Evolutionary conservation across 2,888 invertebrate genomes (phyloP).

Genomic region (Melanchra persicariae): DNA sequence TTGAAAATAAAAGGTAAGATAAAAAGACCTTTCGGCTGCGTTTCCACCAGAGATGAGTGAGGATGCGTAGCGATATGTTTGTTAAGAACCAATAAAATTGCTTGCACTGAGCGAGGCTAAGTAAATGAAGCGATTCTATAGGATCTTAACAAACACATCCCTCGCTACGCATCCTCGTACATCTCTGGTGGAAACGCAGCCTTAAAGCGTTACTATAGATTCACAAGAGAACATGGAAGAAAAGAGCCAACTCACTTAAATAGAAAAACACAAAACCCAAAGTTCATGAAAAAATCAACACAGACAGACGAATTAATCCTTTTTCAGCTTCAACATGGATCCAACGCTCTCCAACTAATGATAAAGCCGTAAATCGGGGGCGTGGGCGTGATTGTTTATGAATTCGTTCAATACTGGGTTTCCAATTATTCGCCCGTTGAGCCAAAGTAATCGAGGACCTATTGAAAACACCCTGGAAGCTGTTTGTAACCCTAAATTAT

Average conservation of each 20-base stretch:
- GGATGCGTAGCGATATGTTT: too few relatives aligned
- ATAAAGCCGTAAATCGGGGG: constrained; percentile 73
- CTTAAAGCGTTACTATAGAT: neutral
- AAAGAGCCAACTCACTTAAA: neutral
- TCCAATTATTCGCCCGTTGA: constrained; percentile 61
- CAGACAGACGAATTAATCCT: constrained; percentile 45
- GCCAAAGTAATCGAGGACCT: constrained; percentile 52
- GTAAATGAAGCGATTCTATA: too few relatives aligned
- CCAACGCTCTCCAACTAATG: constrained; percentile 75
- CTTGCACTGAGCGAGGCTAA: too few relatives aligned
- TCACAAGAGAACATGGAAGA: too few relatives aligned
- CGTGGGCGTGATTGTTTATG: constrained; percentile 79
- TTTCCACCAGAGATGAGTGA: too few relatives aligned
- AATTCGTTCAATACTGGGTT: constrained; percentile 68
- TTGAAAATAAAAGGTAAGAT: neutral
- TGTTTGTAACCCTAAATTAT: constrained; percentile 61
- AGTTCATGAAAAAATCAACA: constrained; percentile 23
- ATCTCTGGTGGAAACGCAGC: too few relatives aligned
- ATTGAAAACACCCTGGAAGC: constrained; percentile 63
- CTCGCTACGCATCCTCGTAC: too few relatives aligned
- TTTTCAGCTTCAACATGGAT: constrained; percentile 42
- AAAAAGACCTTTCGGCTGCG: too few relatives aligned
- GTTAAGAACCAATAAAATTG: too few relatives aligned
- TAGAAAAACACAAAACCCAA: neutral
- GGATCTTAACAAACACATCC: too few relatives aligned